Percentiles rank a stretch among this genome's conserved stretches.
Conservation (phyloP, 2,888 invertebrate species). For the Ischnura elegans region DNA sequence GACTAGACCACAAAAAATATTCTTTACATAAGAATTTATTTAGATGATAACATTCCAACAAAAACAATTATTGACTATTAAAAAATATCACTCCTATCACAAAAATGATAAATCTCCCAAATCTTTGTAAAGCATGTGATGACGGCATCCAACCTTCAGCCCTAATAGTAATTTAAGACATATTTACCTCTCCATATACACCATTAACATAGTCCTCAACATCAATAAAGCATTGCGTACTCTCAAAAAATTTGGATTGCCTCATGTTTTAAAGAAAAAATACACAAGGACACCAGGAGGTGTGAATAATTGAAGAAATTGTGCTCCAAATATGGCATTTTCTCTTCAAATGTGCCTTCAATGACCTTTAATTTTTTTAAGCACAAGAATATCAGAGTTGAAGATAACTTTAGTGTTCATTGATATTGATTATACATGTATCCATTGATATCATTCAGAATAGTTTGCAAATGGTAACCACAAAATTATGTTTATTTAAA, state of each 20-base stretch:
- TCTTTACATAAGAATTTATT: constrained; percentile 7
- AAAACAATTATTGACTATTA: constrained; percentile 13
- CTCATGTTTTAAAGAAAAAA: background rate
- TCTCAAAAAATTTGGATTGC: background rate
- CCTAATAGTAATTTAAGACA: background rate
- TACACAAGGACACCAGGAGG: background rate
- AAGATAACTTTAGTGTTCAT: too few relatives aligned
- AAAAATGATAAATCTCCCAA: constrained; percentile 28
- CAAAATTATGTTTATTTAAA: too few relatives aligned
- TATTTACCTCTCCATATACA: background rate
- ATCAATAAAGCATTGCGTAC: background rate
- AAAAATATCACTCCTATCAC: constrained; percentile 63
- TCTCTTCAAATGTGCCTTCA: background rate
- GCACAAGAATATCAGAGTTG: too few relatives aligned
- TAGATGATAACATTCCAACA: constrained; percentile 48
- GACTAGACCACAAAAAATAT: background rate
- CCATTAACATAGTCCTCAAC: background rate
- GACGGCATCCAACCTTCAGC: background rate
- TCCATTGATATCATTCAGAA: too few relatives aligned
- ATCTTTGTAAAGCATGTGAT: background rate
- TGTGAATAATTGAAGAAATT: background rate
- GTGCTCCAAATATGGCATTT: background rate
- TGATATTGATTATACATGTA: too few relatives aligned
- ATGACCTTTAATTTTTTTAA: too few relatives aligned
- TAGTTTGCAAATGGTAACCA: background rate